Conservation (phyloP, 2,888 invertebrate species). For the Synanthedon tipuliformis region DNA sequence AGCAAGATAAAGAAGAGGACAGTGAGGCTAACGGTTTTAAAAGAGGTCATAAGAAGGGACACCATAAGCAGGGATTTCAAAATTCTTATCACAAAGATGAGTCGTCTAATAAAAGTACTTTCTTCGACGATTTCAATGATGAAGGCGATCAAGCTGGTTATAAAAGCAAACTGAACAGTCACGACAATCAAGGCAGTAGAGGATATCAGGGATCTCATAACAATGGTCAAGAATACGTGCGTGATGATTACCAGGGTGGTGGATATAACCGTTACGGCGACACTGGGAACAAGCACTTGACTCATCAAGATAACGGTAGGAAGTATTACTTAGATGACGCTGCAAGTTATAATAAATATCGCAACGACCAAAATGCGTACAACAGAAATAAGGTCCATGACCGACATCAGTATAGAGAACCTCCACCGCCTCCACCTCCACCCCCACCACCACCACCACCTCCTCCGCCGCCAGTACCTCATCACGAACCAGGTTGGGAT, state of each 20-base stretch:
- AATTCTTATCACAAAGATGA: constrained; percentile 79
- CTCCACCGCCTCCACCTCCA: constrained; percentile 11
- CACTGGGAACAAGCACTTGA: constrained; percentile 44
- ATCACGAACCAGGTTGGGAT: constrained; percentile 42
- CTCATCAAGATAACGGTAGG: constrained; percentile 51
- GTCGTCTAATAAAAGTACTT: constrained; percentile 76
- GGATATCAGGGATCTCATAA: constrained; percentile 54
- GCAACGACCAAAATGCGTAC: constrained; percentile 43
- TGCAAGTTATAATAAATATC: constrained; percentile 50
- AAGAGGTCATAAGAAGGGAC: constrained; percentile 74
- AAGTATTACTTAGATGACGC: constrained; percentile 59
- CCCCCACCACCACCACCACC: background rate
- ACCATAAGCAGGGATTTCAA: constrained; percentile 76
- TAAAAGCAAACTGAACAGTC: constrained; percentile 46
- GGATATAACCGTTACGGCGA: constrained; percentile 52
- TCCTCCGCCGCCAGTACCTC: constrained; percentile 19
- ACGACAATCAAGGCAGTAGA: constrained; percentile 52
- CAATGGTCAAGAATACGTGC: constrained; percentile 47
- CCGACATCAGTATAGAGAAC: constrained; percentile 35
- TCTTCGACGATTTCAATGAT: constrained; percentile 73
- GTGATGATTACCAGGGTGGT: constrained; percentile 48
- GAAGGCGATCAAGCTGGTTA: constrained; percentile 58
- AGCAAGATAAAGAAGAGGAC: constrained; percentile 57
- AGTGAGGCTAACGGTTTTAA: constrained; percentile 49
- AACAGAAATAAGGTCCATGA: constrained; percentile 47